Base-by-base conservation (phyloP, 2,888 invertebrate species). In the Chaetogeoica ovagalla region DNA sequence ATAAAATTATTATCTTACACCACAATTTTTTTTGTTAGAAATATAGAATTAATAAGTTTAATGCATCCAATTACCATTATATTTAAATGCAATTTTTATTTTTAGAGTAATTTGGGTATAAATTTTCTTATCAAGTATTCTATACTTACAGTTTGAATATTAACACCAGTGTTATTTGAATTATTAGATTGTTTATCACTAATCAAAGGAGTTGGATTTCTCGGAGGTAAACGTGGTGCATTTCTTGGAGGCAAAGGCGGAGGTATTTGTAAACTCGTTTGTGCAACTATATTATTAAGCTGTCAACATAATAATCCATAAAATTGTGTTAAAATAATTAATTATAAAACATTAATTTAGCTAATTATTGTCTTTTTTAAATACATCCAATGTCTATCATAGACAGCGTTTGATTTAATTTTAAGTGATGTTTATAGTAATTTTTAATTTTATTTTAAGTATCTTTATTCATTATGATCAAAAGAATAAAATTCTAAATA, bases 281-380 rank as follows among this genome's bases (percentile, higher is more conserved):
- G 77, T 79, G 77, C 77, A 77, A 77, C 60, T 68, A 70, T 79
- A 79, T 71, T 79, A 79, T 63, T 63, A 79, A 71, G 79, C 79
- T 79, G 71, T 79, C 71, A 79, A 79, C 79, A 79, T 71, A 48
- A 79, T 79, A 71, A 77, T 65, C 63, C 71, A 79, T 63, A 79
- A 63, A n/a, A 63, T 70, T 7, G 52, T 62, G 70, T 70, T 70
- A 79, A 55, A 77, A 60, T 55, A 75, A 69, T 21, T 39, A 68
- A 63, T 13, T 79, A 79, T 55, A 70, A 65, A 77, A 69, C 75
- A 66, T 37, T 37, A 65, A 48, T 11, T 48, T 13, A 48, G 8
- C 48, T 48, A 48, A 3, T 48, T 48, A 15, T 48, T 43, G 43
- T 9, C 6, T 48, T 48, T 48, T 48, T 48, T n/a, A n/a, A 48